These are phyloP conservation scores for Saturnia japonica DNA, from an alignment of 2,888 invertebrate genomes.

Conservation along the genomic window DNA sequence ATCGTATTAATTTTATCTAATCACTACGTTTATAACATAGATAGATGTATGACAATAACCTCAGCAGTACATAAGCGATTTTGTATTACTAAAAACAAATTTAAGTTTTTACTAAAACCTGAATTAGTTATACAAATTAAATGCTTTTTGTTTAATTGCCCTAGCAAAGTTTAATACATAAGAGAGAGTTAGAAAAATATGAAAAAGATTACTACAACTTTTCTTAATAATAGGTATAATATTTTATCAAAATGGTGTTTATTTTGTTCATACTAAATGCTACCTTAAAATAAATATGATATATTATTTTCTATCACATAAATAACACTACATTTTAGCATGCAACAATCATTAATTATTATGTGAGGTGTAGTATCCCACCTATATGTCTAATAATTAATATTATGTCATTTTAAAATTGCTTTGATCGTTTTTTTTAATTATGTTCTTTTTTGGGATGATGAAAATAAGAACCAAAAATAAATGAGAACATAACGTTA, in stretches of 20 bases:
- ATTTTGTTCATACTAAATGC: not conserved
- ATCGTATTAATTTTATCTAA: slow-evolving; percentile 1
- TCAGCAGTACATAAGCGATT: not conserved
- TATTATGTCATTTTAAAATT: no score
- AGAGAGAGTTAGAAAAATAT: no score
- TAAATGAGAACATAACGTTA: slow-evolving; percentile 8
- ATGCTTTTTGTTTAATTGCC: not conserved
- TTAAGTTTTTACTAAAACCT: not conserved
- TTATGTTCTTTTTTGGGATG: not conserved
- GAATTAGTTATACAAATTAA: no score
- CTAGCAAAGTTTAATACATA: no score
- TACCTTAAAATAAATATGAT: not conserved
- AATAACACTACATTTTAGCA: slow-evolving; percentile 32
- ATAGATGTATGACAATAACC: not conserved
- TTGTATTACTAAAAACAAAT: not conserved
- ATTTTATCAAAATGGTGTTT: not conserved
- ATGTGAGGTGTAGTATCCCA: no score
- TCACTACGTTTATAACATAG: not conserved
- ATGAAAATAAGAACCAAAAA: not conserved
- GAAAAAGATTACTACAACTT: no score
- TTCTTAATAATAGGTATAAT: no score
- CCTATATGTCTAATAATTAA: no score
- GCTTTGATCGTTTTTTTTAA: not conserved
- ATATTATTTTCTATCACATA: slow-evolving; percentile 49
- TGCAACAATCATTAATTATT: no score